These are phyloP conservation scores for Drosophila neotestacea DNA, from an alignment of 2,888 invertebrate genomes.

Conservation along the genomic window DNA sequence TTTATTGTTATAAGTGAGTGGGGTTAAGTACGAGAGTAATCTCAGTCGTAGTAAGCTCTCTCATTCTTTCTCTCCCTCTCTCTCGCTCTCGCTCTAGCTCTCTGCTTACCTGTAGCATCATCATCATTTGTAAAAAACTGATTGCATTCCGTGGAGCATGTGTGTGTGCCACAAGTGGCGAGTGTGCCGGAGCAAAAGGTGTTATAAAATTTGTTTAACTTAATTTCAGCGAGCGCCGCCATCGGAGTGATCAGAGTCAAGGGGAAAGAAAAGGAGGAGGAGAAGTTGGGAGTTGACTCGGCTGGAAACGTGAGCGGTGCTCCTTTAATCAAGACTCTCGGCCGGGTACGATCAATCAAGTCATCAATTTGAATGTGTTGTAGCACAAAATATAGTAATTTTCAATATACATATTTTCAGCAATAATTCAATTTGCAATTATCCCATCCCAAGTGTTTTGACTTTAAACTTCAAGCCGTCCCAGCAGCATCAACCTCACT, in stretches of 20 bases:
- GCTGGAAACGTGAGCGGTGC: slow-evolving; percentile 60
- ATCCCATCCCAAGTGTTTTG: slow-evolving; percentile 79
- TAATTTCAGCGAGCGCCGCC: slow-evolving; percentile 81
- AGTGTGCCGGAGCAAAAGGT: slow-evolving; percentile 74
- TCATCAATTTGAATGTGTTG: slow-evolving; percentile 81
- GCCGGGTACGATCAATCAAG: slow-evolving; percentile 72
- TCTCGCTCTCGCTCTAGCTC: slow-evolving; percentile 9
- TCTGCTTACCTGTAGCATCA: slow-evolving; percentile 56
- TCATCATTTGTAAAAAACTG: slow-evolving; percentile 82
- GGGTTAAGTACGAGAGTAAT: slow-evolving; percentile 77
- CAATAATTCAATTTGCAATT: slow-evolving; percentile 80
- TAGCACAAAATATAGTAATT: slow-evolving; percentile 80
- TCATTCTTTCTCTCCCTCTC: slow-evolving; percentile 2
- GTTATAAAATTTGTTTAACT: slow-evolving; percentile 84
- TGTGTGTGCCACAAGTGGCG: slow-evolving; percentile 49
- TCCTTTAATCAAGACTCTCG: slow-evolving; percentile 68
- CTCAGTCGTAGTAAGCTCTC: slow-evolving; percentile 11
- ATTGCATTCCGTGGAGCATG: slow-evolving; percentile 68
- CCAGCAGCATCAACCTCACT: slow-evolving; percentile 18
- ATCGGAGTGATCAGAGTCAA: slow-evolving; percentile 3
- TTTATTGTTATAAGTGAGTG: slow-evolving; percentile 83
- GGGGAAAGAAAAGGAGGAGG: not conserved
- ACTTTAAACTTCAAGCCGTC: slow-evolving; percentile 60
- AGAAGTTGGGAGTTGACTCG: slow-evolving; percentile 23
- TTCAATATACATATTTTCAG: slow-evolving; percentile 78